A percentile compares a stretch with the other conserved stretches of the same genome.
These are phyloP conservation scores for Hydrozoanthus tunicans DNA, from an alignment of 64 coral and sea anemone genomes.

Conservation along the genomic window DNA sequence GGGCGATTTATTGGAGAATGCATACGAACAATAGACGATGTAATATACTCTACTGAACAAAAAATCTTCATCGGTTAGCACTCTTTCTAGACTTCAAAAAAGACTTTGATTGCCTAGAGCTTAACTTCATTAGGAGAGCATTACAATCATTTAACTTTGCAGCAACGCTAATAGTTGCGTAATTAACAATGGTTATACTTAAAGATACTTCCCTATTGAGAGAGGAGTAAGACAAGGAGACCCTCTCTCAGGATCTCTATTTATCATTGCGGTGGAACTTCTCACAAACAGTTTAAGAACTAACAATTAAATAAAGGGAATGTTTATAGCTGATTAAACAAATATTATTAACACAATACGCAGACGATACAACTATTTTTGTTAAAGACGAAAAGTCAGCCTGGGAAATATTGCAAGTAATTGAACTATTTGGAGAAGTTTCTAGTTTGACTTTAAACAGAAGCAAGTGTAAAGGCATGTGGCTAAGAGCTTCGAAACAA, in stretches of 20 bases:
- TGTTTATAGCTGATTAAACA: neutral
- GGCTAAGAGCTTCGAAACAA: neutral
- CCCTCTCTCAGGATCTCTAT: neutral
- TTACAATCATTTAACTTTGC: neutral
- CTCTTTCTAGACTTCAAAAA: neutral
- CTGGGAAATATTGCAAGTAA: neutral
- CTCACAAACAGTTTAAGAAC: neutral
- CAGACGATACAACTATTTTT: constrained; percentile 23
- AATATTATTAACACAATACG: constrained; percentile 7
- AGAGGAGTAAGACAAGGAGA: constrained; percentile 3
- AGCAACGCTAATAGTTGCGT: neutral
- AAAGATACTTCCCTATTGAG: neutral
- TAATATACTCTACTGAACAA: neutral
- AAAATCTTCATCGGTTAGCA: neutral
- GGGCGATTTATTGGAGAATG: neutral
- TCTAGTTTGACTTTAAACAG: neutral
- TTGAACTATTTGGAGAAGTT: neutral
- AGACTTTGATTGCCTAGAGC: neutral
- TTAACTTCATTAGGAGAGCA: neutral
- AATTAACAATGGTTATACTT: constrained; percentile 2
- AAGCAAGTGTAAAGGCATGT: neutral
- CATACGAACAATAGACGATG: constrained; percentile 2
- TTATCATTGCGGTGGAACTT: neutral
- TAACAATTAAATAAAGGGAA: neutral
- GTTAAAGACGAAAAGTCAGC: neutral